Percentiles rank a stretch among this genome's conserved stretches.
Conservation (phyloP, 1,140 invertebrate species). For the Drosophila teissieri region DNA sequence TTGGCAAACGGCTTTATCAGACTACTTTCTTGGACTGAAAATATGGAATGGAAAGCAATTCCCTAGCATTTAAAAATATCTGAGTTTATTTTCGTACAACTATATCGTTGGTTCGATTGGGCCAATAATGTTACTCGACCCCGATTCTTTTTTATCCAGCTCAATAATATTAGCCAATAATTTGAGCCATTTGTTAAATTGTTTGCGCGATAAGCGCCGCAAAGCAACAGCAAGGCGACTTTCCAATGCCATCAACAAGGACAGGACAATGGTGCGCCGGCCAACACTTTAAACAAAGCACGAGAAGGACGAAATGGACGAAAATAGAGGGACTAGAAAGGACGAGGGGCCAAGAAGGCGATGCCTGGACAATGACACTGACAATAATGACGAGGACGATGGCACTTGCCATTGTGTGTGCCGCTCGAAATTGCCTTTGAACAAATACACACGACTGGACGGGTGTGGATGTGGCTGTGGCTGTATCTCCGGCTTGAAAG, state of each 20-base stretch:
- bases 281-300: constrained; percentile 75
- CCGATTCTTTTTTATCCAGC: constrained; percentile 46
- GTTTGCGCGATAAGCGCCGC: constrained; percentile 65
- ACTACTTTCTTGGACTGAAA: no score
- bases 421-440: constrained; percentile 53
- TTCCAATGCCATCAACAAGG: constrained; percentile 50
- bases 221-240: constrained; percentile 22
- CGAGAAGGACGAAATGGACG: constrained; percentile 3
- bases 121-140: constrained; percentile 15
- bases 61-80: neutral
- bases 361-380: constrained; percentile 48
- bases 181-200: constrained; percentile 78
- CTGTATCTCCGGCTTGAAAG: constrained; percentile 46
- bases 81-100: neutral
- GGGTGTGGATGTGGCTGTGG: neutral
- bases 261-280: constrained; percentile 67
- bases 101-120: constrained; percentile 16
- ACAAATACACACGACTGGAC: constrained; percentile 8
- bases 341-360: constrained; percentile 22
- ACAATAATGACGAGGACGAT: constrained; percentile 38
- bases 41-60: no score
- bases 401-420: constrained; percentile 65
- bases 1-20: no score
- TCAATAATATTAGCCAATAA: constrained; percentile 56
- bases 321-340: constrained; percentile 4